A percentile compares a stretch with the other conserved stretches of the same genome.
Evolutionary conservation across 2,797 vertebrate species (phyloP).

Genomic region (Chromis chromis): DNA sequence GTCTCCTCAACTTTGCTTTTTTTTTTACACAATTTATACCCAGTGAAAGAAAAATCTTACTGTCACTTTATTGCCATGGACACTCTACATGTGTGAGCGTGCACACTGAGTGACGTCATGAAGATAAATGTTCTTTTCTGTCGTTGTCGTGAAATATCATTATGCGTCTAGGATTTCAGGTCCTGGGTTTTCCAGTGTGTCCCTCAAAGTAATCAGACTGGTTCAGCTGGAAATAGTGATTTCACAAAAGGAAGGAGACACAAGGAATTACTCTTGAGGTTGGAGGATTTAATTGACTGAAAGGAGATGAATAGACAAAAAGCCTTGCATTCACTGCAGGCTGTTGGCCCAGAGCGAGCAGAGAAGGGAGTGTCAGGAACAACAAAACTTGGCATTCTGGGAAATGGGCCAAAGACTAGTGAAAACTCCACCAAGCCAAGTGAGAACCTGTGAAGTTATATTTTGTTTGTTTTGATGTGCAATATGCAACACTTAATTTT

Average conservation of each 20-base stretch:
- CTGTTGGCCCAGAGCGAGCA: constrained; percentile 36
- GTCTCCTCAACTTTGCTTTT: background rate
- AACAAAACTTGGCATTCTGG: constrained; percentile 66
- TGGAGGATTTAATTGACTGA: constrained; percentile 48
- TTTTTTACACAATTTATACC: constrained; percentile 12
- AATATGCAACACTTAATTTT: too few relatives aligned
- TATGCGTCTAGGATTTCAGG: constrained; percentile 29
- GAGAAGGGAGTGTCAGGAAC: constrained; percentile 58
- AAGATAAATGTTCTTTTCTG: constrained; percentile 21
- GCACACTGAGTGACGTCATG: constrained; percentile 5
- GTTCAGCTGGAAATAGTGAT: constrained; percentile 29
- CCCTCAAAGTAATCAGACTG: constrained; percentile 31
- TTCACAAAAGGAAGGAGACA: constrained; percentile 19
- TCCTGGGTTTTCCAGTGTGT: background rate
- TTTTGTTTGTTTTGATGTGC: background rate
- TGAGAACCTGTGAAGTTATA: constrained; percentile 34
- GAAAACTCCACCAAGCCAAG: constrained; percentile 49
- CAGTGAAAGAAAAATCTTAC: constrained; percentile 14
- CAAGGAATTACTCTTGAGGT: constrained; percentile 29
- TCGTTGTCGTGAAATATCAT: constrained; percentile 9
- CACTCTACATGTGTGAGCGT: constrained; percentile 15
- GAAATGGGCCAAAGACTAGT: constrained; percentile 50
- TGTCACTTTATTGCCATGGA: constrained; percentile 14
- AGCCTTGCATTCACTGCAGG: constrained; percentile 35
- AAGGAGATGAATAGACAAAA: constrained; percentile 48